Base-by-base conservation (phyloP, 64 coral and sea anemone species). In the Porites australiensis region DNA sequence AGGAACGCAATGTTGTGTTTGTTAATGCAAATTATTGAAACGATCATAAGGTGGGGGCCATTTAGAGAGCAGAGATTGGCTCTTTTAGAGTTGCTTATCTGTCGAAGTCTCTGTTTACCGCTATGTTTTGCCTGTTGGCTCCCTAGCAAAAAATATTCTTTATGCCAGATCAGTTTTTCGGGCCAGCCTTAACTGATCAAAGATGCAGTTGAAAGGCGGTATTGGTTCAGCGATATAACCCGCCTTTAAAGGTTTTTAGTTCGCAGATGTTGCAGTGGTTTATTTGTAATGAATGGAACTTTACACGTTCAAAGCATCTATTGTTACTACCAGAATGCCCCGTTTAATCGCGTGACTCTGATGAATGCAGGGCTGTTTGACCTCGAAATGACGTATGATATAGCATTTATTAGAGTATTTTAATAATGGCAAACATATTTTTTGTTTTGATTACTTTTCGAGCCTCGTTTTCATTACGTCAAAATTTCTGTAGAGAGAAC, bases 1-100 rank as follows among this genome's bases (percentile, higher is more conserved):
- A 12, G 43, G 59, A 44, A 64, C 61, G 58, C 59, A 46, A 43
- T 83, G 79, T 66, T 64, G 22, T 21, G 60, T 68, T 84, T 69
- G 58, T 67, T 68, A 67, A 84, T 84, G 81, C 81, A 84, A 84
- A 84, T 84, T 84, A 54, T 84, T 76, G 13, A 49, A 48, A 46
- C 21, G 61, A 47, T 51, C 64, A 16, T 69, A 58, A 84, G 81
- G 81, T 67, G 81, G 65, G 81, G 46, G 62, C 62, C 46, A 23
- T 68, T 68, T 84, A 50, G 21, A 6, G 81, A 84, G 44, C 63
- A 64, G 44, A 84, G 81, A 84, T 84, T 84, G 81, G 81, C 69
- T 15, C 14, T 10, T 16, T 23, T 14, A 3, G 45, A 10, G 63
- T 47, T 11, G 43, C 62, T 84, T 84, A 84, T 84, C 81, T 22